Evolutionary conservation across 2,888 invertebrate genomes (phyloP).

Genomic region (Diadromus collaris): DNA sequence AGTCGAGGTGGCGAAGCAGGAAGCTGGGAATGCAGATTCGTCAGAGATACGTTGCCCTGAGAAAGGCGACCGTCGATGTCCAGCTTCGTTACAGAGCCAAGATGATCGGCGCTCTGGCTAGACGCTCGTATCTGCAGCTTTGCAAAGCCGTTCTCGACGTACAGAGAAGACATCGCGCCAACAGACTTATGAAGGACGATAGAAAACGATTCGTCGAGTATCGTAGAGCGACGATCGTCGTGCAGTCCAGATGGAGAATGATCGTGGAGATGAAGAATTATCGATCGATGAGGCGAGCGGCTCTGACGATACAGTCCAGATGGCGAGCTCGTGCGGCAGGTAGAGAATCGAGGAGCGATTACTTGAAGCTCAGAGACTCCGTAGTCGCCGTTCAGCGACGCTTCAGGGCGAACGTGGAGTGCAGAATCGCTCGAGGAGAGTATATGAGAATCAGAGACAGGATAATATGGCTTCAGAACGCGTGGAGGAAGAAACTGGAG

Average conservation of each 20-base stretch:
- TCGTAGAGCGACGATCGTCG: slow-evolving; percentile 69
- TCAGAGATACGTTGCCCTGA: slow-evolving; percentile 64
- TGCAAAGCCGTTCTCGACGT: slow-evolving; percentile 70
- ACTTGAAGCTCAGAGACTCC: slow-evolving; percentile 49
- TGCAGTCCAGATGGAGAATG: slow-evolving; percentile 66
- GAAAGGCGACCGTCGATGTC: slow-evolving; percentile 76
- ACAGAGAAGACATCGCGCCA: slow-evolving; percentile 79
- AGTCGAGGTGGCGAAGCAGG: slow-evolving; percentile 63
- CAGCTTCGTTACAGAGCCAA: slow-evolving; percentile 80
- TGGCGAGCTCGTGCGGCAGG: slow-evolving; percentile 78
- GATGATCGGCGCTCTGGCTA: slow-evolving; percentile 67
- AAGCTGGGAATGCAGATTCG: slow-evolving; percentile 30
- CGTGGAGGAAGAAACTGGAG: slow-evolving; percentile 75
- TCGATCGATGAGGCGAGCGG: slow-evolving; percentile 64
- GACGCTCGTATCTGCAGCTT: slow-evolving; percentile 69
- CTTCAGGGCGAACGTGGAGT: slow-evolving; percentile 52
- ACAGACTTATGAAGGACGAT: slow-evolving; percentile 60
- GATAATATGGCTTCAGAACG: slow-evolving; percentile 77
- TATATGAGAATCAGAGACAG: slow-evolving; percentile 71
- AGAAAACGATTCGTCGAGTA: slow-evolving; percentile 40
- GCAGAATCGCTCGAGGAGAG: slow-evolving; percentile 60
- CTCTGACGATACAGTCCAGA: slow-evolving; percentile 78
- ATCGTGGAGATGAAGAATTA: slow-evolving; percentile 44
- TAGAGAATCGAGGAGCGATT: slow-evolving; percentile 74
- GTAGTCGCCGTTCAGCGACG: slow-evolving; percentile 64